Conservation (phyloP, 2,888 invertebrate species). For the Drosophila fungiperda region DNA sequence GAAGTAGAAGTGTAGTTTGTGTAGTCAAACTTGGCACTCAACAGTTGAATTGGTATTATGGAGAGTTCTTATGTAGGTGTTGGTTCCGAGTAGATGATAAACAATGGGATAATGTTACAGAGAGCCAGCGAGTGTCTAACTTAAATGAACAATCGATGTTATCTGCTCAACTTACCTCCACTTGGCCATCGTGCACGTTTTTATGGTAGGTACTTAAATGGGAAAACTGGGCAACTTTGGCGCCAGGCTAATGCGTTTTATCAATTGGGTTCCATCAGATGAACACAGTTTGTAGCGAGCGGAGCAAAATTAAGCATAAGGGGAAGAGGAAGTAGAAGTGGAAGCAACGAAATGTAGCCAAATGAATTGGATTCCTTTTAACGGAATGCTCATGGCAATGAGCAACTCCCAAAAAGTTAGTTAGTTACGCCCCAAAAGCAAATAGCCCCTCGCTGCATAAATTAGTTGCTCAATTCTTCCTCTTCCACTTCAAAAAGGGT, state of each 20-base stretch:
- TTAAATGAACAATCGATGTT: slow-evolving; percentile 70
- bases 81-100: slow-evolving; percentile 45
- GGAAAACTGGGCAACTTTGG: slow-evolving; percentile 58
- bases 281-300: slow-evolving; percentile 69
- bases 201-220: slow-evolving; percentile 57
- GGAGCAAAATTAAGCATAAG: slow-evolving; percentile 7
- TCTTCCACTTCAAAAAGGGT: slow-evolving; percentile 1
- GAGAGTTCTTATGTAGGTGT: slow-evolving; percentile 1
- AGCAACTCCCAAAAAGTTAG: slow-evolving; percentile 50
- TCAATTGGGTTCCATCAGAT: slow-evolving; percentile 79
- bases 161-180: slow-evolving; percentile 46
- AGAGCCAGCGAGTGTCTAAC: slow-evolving; percentile 32
- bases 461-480: slow-evolving; percentile 46
- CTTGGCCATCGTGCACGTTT: slow-evolving; percentile 45
- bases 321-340: neutral
- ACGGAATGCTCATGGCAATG: neutral
- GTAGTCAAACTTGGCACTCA: slow-evolving; percentile 36
- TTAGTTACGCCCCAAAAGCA: slow-evolving; percentile 50
- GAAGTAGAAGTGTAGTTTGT: slow-evolving; percentile 14
- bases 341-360: slow-evolving; percentile 44
- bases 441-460: slow-evolving; percentile 46
- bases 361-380: slow-evolving; percentile 72
- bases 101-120: slow-evolving; percentile 41
- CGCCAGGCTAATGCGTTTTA: slow-evolving; percentile 76
- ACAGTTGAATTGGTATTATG: neutral